Evolutionary conservation across 1,140 invertebrate genomes (phyloP).

Genomic region (Trichonephila clavata): DNA sequence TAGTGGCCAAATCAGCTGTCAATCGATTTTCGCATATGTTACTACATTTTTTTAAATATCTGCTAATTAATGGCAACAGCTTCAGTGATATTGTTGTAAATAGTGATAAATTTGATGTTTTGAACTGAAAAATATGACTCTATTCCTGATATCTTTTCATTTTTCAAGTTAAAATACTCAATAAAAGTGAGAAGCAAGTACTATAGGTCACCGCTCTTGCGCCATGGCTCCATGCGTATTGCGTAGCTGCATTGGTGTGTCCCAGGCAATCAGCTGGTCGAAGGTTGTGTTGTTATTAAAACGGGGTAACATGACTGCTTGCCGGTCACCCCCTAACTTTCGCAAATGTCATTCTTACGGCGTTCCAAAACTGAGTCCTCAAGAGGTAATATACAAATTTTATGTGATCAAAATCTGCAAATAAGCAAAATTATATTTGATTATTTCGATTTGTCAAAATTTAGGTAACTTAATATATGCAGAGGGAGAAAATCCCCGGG

Average conservation of each 20-base stretch:
- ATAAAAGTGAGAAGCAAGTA: background rate
- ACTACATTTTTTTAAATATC: slow-evolving; percentile 25
- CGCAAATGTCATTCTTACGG: slow-evolving; percentile 74
- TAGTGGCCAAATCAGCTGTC: background rate
- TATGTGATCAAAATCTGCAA: background rate
- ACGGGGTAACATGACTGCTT: slow-evolving; percentile 70
- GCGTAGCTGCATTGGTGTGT: slow-evolving; percentile 74
- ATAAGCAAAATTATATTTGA: no score
- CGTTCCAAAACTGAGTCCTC: slow-evolving; percentile 75
- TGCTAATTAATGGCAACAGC: slow-evolving; percentile 62
- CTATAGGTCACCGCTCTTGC: slow-evolving; percentile 75
- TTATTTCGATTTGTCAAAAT: no score
- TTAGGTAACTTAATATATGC: no score
- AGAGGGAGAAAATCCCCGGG: no score
- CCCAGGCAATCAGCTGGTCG: slow-evolving; percentile 76
- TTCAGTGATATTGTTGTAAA: background rate
- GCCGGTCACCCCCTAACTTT: slow-evolving; percentile 66
- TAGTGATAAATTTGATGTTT: slow-evolving; percentile 1
- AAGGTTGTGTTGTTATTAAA: slow-evolving; percentile 64
- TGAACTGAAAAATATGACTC: background rate
- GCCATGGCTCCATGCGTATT: slow-evolving; percentile 75
- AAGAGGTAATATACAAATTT: slow-evolving; percentile 71
- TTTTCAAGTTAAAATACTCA: background rate
- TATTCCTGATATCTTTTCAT: background rate
- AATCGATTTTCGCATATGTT: slow-evolving; percentile 49